These are phyloP conservation scores for Vicugna pacos DNA, from an alignment of 2,113 vertebrate genomes.

Conservation along the genomic window DNA sequence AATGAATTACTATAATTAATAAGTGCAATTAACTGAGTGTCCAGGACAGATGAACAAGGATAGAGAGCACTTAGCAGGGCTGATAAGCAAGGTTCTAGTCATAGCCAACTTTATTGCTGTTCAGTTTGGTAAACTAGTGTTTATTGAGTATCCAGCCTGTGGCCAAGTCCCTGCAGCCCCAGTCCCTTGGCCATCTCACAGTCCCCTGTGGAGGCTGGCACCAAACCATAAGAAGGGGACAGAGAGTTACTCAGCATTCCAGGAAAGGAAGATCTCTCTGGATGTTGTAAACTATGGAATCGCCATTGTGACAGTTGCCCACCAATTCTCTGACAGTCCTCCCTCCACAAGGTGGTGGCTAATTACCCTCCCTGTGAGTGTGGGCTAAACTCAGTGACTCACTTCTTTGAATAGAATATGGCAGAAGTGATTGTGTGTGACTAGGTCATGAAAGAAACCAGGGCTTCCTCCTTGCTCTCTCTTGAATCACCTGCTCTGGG, in stretches of 20 bases:
- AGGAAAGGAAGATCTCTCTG: neutral
- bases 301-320: neutral
- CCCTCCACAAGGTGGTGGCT: neutral
- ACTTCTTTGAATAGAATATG: neutral
- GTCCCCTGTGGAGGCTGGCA: neutral
- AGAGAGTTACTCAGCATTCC: neutral
- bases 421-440: neutral
- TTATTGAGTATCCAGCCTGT: neutral
- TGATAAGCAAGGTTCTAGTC: neutral
- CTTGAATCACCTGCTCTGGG: neutral
- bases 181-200: neutral
- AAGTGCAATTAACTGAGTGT: neutral
- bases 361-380: accelerated
- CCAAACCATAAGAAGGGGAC: neutral
- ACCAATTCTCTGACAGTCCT: neutral
- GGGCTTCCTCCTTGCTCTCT: neutral
- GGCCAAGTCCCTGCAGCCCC: neutral
- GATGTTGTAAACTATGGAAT: neutral
- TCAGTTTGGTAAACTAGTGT: neutral
- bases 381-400: neutral
- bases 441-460: neutral
- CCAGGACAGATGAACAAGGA: neutral
- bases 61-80: neutral
- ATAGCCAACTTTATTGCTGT: neutral
- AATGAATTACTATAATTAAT: neutral